Base-by-base conservation (phyloP, 2,797 vertebrate genomes). In the Gila robusta region DNA sequence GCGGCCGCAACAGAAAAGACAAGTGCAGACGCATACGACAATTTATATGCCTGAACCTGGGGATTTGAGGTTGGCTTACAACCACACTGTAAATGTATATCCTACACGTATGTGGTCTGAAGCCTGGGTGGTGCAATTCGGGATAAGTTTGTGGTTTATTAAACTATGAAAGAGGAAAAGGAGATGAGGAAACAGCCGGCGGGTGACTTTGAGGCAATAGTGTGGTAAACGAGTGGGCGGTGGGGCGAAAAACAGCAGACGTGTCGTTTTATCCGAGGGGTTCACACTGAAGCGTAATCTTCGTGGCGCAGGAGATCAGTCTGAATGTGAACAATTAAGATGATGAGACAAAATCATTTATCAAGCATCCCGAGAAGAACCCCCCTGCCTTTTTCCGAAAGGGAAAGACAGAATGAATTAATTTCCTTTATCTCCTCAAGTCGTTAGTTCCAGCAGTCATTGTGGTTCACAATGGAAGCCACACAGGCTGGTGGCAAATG, bases 1-100 rank as follows among this genome's bases (percentile, higher is more conserved):
- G 89, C 74, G 80, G 87, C 73, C 90, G 86, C 86, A 89, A 89
- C 89, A 83, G 87, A 89, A 89, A 84, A 79, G 89, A 91, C 37
- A 82, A 85, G 91, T 93, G 91, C 91, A 91, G 92, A 94, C 88
- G 79, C 87, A 93, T 93, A 91, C 44, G 26, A 17, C 82, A 66
- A 78, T 73, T 83, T 82, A 88, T 91, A 70, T 64, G 44, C 70
- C 44, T 88, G 71, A 89, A 89, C 59, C 83, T 81, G 74, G 82
- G 71, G 72, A 88, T 81, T 87, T 88, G 89, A 87, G 85, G 89
- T 86, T 88, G 83, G 87, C 82, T 89, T 59, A 82, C 69, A 81
- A 78, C 86, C 82, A 59, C 64, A 26, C 32, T 85, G 79, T 89
- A 83, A 90, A 92, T 91, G 86, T 64, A 90, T 91, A 88, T 83